Base-by-base conservation (phyloP, 2,113 vertebrate species). In the Poicephalus meyeri region DNA sequence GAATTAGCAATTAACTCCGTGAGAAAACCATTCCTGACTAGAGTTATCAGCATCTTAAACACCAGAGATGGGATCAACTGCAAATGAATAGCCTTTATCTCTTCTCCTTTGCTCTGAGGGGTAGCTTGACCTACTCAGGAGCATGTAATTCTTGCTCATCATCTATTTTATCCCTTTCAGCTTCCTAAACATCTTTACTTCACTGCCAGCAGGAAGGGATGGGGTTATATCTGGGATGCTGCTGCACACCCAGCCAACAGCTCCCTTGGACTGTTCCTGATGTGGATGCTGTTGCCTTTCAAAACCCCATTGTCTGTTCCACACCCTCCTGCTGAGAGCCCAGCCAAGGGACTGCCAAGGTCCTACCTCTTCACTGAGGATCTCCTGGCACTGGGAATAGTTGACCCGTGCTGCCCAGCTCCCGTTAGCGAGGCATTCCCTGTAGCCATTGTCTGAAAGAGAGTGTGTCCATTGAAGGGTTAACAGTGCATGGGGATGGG, bases 331-430 rank as follows among this genome's bases (percentile, higher is more conserved):
- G 19, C 39, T 7, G 17, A 47, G 41, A 35, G 26, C 44, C 58
- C 1, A 1, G 15, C 9, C 3, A 1, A 65, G 28, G 10, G 4
- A 3, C 21, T 64, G 6, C 11, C 9, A 11, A 50, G 18, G 14
- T 79, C 70, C 68, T 98, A 99, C 99, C 98, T 99, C 98, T 91
- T 99, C 98, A 1, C 95, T 98, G 95, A 99, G 98, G 78, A 99
- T 99, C 96, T 98, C 98, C 95, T 99, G 98, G 97, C 99, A 99
- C 84, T 98, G 98, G 1, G 99, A 98, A 82, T 99, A 99, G 96
- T 99, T 98, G 88, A 98, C 98, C 1, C 98, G 98, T 3, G 97
- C 97, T 3, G 99, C 98, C 99, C 99, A 99, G 77, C 98, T 99
- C 71, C 98, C 99, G 1, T 99, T 99, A 6, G 97, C 83, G 6